Base-by-base conservation (phyloP, 2,797 vertebrate genomes). In the Pterois miles region DNA sequence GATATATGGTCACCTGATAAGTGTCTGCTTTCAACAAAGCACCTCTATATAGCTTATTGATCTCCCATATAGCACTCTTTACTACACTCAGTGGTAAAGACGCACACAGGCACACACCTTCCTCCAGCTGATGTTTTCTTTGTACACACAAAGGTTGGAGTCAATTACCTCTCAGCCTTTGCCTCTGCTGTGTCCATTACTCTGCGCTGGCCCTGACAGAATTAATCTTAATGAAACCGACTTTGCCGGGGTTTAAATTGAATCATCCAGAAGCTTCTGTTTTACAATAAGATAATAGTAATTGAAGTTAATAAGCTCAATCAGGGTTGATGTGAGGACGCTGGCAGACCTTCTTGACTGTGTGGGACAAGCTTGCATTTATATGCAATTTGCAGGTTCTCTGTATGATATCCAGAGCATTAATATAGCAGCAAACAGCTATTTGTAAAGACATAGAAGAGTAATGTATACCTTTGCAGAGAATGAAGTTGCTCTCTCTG, bases 31-130 rank as follows among this genome's bases (percentile, higher is more conserved):
- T 76, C 85, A 84, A 80, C 73, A 70, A 77, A 83, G 58, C 50
- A 33, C 82, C 5, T 4, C 70, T 85, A 33, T 82, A 83, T 78
- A 79, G 74, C 57, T 79, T 88, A 91, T 89, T 78, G 89, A 91
- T 91, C 70, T 71, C 71, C 71, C 74, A 80, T 85, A 58, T 65
- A 76, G 54, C 75, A 74, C 25, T 53, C 53, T 67, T 33, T 69
- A 65, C 68, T 54, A 65, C 72, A 59, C 58, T 80, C 34, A 36
- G 36, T 52, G 48, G 68, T 68, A 31, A 59, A 77, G 52, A 71
- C 63, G 72, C 82, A 83, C 64, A 73, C 50, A 25, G 22, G 5
- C 43, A 60, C 60, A 54, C 52, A 64, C 73, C 22, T 50, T 63
- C 48, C 64, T 31, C 52, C 69, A 43, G 11, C 36, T n/a, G 46